A percentile compares a stretch with the other conserved stretches of the same genome.
Conservation (phyloP, 2,113 vertebrate genomes). For the Limnothrissa miodon region DNA sequence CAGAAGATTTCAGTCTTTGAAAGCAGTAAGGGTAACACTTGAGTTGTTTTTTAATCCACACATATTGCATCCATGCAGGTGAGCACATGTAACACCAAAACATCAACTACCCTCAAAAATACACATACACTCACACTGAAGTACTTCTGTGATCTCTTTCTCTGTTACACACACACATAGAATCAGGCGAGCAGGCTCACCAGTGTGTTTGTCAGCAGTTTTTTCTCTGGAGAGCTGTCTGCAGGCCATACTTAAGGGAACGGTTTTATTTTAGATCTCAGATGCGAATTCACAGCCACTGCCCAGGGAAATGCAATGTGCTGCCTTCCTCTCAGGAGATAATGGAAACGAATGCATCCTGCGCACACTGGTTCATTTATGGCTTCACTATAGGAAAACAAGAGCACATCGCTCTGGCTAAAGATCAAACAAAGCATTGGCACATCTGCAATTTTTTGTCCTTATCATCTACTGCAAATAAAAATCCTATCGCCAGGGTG, state of each 20-base stretch:
- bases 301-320: neutral
- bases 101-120: neutral
- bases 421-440: neutral
- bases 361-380: neutral
- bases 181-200: neutral
- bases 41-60: neutral
- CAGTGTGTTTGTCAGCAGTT: neutral
- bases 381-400: neutral
- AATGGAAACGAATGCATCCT: neutral
- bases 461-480: neutral
- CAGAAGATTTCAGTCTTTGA: neutral
- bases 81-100: neutral
- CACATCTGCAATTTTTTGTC: neutral
- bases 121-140: neutral
- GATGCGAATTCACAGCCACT: neutral
- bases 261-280: conserved; percentile 7
- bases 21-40: neutral
- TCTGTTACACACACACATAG: neutral
- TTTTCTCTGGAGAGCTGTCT: neutral
- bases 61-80: neutral
- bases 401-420: neutral
- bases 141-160: neutral
- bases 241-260: neutral
- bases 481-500: neutral
- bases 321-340: neutral